Percentiles rank a stretch among this genome's conserved stretches.
Conservation (phyloP, 2,113 vertebrate species). For the Labeo catla region DNA sequence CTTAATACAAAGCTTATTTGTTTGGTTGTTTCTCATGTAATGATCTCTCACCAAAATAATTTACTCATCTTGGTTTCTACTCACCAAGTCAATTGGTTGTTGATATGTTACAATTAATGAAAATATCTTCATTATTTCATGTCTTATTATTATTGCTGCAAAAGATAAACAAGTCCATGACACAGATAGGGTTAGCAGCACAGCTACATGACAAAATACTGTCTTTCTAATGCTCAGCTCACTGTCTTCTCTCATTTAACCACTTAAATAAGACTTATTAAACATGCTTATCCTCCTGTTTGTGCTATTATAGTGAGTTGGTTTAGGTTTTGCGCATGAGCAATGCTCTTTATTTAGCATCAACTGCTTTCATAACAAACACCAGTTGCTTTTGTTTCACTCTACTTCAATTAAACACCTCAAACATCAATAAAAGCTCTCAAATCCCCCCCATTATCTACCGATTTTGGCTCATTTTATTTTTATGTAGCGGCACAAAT, state of each 20-base stretch:
- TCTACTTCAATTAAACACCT: constrained; percentile 8
- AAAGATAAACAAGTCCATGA: constrained; percentile 1
- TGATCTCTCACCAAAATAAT: neutral
- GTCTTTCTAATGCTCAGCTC: neutral
- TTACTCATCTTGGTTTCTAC: neutral
- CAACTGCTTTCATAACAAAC: constrained; percentile 30
- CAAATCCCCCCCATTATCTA: neutral
- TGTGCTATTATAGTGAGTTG: neutral
- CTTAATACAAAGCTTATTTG: neutral
- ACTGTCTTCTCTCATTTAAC: neutral
- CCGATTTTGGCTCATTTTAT: neutral
- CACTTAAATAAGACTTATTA: neutral
- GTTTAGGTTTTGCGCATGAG: neutral
- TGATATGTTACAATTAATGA: neutral
- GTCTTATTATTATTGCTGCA: neutral
- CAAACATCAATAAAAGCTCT: neutral
- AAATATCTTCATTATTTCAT: neutral
- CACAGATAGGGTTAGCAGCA: constrained; percentile 33
- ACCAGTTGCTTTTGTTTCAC: constrained; percentile 42
- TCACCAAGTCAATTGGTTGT: neutral
- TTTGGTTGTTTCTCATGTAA: neutral
- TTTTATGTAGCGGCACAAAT: neutral
- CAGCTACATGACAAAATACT: constrained; percentile 27
- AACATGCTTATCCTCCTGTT: neutral
- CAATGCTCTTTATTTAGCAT: constrained; percentile 29